Evolutionary conservation across 2,888 invertebrate species (phyloP).

Genomic region (Neuroscelio doddi): DNA sequence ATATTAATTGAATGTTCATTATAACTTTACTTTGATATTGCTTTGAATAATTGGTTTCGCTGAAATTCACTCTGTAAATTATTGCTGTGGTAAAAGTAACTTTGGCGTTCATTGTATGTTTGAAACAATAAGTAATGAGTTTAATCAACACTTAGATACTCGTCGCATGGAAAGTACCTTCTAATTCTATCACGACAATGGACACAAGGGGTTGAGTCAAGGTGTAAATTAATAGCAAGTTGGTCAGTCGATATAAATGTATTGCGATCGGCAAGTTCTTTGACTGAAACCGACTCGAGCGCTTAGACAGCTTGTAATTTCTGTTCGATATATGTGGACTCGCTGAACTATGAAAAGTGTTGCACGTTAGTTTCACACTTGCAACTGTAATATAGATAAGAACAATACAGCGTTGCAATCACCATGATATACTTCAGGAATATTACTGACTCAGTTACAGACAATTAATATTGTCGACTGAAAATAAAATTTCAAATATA

Average conservation of each 20-base stretch:
- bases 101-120: constrained; percentile 27
- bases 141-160: constrained; percentile 29
- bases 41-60: too few relatives aligned
- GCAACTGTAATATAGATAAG: constrained; percentile 37
- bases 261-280: constrained; percentile 41
- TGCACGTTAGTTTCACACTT: constrained; percentile 34
- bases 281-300: constrained; percentile 37
- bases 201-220: constrained; percentile 17
- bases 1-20: too few relatives aligned
- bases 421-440: constrained; percentile 28
- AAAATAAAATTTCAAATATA: too few relatives aligned
- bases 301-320: constrained; percentile 43
- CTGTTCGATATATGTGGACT: constrained; percentile 18
- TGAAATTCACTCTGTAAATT: too few relatives aligned
- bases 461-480: constrained; percentile 22
- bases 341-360: constrained; percentile 27
- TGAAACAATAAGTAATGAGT: constrained; percentile 20
- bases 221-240: constrained; percentile 43
- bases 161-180: constrained; percentile 23
- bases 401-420: constrained; percentile 40
- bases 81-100: constrained; percentile 6
- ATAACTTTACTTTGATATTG: too few relatives aligned
- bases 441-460: constrained; percentile 41
- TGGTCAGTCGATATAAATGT: constrained; percentile 33
- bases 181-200: constrained; percentile 33